Evolutionary conservation across 1,140 invertebrate species (phyloP).

Genomic region (Caerostris extrusa): DNA sequence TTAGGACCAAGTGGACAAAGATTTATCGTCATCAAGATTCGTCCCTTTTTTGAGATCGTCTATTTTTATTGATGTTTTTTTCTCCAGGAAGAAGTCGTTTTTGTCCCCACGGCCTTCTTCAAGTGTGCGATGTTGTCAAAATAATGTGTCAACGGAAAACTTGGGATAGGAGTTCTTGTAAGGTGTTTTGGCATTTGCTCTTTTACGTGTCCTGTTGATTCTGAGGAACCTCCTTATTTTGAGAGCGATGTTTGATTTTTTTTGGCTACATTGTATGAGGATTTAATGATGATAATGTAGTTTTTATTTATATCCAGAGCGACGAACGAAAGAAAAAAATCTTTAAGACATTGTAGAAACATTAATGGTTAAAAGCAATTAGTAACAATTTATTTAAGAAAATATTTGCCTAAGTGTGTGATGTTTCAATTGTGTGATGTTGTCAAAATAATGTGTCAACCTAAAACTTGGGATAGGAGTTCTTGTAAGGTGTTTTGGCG

Average conservation of each 20-base stretch:
- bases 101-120: background rate
- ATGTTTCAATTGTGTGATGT: background rate
- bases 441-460: constrained; percentile 28
- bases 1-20: constrained; percentile 73
- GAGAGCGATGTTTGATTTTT: too few species aligned
- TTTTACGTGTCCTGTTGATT: background rate
- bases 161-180: background rate
- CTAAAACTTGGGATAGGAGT: background rate
- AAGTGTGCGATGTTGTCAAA: background rate
- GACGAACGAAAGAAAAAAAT: too few species aligned
- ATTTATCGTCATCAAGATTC: constrained; percentile 54
- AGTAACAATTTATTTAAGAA: too few species aligned
- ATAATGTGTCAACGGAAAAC: background rate
- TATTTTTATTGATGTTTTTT: constrained; percentile 42
- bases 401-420: too few species aligned
- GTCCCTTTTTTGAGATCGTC: background rate
- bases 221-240: background rate
- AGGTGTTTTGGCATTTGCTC: background rate
- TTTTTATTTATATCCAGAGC: too few species aligned
- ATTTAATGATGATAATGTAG: too few species aligned
- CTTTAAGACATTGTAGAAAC: too few species aligned
- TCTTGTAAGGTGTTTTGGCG: background rate
- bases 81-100: background rate
- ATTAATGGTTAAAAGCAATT: too few species aligned
- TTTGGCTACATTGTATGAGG: too few species aligned